Conservation (phyloP, 2,888 invertebrate species). For the Drosophila conformis region DNA sequence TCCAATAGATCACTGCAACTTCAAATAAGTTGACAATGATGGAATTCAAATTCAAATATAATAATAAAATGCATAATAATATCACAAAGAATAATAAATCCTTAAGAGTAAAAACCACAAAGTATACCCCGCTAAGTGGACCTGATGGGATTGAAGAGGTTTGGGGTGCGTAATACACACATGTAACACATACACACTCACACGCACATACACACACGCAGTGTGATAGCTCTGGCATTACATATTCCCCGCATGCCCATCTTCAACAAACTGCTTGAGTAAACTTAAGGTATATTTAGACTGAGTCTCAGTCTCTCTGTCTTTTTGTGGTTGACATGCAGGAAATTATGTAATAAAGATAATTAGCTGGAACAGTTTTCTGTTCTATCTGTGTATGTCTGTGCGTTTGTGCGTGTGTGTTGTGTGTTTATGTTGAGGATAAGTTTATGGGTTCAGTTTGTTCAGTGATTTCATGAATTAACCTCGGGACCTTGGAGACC, state of each 20-base stretch:
- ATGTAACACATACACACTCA: background rate
- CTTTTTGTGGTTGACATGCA: conserved; percentile 49
- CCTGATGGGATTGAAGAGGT: background rate
- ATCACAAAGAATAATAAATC: background rate
- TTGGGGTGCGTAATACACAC: background rate
- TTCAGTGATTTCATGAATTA: conserved; percentile 68
- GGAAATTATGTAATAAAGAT: conserved; percentile 62
- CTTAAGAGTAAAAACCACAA: background rate
- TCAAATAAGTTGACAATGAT: background rate
- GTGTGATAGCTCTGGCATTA: conserved; percentile 1
- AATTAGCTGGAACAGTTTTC: conserved; percentile 50
- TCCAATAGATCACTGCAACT: background rate
- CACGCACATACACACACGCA: background rate
- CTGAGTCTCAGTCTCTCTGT: background rate
- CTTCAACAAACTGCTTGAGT: background rate
- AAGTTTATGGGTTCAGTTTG: conserved; percentile 42
- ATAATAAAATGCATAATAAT: background rate
- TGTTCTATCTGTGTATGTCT: conserved; percentile 4
- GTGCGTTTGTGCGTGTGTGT: conserved; percentile 14
- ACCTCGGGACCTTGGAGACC: conserved; percentile 35
- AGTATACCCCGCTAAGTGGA: background rate
- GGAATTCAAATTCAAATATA: background rate
- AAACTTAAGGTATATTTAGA: conserved; percentile 2
- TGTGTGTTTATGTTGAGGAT: conserved; percentile 20
- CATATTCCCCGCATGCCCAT: background rate